Evolutionary conservation across 2,113 vertebrate species (phyloP).

Genomic region (Nerophis ophidion): DNA sequence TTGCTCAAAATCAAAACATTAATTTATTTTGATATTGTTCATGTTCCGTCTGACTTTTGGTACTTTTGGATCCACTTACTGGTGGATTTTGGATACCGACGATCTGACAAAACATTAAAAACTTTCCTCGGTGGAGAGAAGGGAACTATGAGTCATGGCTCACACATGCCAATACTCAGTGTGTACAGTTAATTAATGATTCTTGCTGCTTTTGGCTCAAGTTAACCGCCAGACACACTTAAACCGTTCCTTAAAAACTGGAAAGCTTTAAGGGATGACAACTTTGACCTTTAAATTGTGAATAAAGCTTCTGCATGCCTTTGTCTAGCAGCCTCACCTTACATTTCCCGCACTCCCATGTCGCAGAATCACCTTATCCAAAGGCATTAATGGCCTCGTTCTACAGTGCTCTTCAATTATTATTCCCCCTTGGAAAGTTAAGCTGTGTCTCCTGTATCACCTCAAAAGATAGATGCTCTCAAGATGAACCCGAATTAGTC

Average conservation of each 20-base stretch:
- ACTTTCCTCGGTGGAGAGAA: neutral
- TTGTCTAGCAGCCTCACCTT: neutral
- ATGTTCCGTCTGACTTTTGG: neutral
- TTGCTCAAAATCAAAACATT: neutral
- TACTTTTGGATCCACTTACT: neutral
- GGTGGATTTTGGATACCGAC: neutral
- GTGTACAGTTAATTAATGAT: neutral
- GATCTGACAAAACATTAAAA: neutral
- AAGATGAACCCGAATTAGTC: neutral
- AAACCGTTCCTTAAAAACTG: neutral
- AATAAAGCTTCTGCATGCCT: conserved; percentile 17
- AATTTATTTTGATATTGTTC: neutral
- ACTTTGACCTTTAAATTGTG: conserved; percentile 20
- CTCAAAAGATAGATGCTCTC: conserved; percentile 16
- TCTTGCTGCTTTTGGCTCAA: neutral
- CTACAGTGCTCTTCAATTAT: conserved; percentile 22
- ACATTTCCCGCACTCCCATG: neutral
- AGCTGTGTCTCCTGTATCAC: conserved; percentile 17
- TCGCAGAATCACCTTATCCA: conserved; percentile 2
- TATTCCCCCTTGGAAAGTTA: conserved; percentile 33
- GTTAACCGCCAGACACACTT: neutral
- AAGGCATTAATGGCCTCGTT: conserved; percentile 37
- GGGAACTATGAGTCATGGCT: neutral
- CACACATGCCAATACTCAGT: neutral
- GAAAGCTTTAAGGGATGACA: neutral